These are phyloP conservation scores for Triplophysa rosa DNA, from an alignment of 2,113 vertebrate genomes.

Conservation along the genomic window DNA sequence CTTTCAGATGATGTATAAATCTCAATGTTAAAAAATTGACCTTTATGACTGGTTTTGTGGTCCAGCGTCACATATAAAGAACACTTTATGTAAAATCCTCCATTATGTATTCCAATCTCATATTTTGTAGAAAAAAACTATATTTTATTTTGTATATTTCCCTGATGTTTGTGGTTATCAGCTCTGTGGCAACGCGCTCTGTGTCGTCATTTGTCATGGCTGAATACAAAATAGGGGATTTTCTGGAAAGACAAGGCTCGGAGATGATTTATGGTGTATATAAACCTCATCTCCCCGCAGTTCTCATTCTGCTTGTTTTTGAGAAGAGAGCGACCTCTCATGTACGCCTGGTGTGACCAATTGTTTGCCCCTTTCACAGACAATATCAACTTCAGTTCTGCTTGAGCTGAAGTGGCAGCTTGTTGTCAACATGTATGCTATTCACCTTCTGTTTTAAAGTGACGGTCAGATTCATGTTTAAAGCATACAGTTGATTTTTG, in stretches of 20 bases:
- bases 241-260: neutral
- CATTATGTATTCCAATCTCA: neutral
- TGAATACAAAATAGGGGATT: conserved; percentile 5
- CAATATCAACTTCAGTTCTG: neutral
- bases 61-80: neutral
- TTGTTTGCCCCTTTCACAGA: neutral
- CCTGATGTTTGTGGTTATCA: neutral
- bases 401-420: neutral
- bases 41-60: no score
- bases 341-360: neutral
- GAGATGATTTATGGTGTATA: conserved; percentile 20
- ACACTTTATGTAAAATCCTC: neutral
- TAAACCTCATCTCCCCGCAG: neutral
- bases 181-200: neutral
- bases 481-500: no score
- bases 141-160: neutral
- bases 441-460: neutral
- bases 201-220: conserved; percentile 1
- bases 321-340: neutral
- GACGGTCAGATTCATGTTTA: no score
- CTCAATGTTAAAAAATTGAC: no score
- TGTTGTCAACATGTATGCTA: neutral
- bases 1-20: no score
- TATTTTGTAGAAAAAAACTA: neutral
- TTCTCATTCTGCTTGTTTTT: neutral